Conservation (phyloP, 2,888 invertebrate species). For the Ophion ellenae region DNA sequence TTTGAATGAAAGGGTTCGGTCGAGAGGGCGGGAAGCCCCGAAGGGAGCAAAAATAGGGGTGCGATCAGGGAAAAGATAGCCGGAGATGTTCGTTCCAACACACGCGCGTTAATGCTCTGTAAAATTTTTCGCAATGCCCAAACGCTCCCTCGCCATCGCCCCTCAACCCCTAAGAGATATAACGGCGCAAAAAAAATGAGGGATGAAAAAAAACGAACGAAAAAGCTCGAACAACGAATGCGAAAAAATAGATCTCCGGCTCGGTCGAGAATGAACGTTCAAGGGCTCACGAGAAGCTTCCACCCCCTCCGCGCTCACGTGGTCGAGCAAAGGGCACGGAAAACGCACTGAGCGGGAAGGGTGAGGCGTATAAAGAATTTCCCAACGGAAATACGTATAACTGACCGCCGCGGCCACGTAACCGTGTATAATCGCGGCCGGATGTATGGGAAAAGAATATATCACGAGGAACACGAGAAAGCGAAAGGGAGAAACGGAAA, state of each 20-base stretch:
- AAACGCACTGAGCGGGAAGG: constrained; percentile 18
- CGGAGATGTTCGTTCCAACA: constrained; percentile 59
- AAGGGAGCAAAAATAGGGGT: constrained; percentile 70
- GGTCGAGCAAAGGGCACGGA: constrained; percentile 15
- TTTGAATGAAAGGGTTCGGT: constrained; percentile 49
- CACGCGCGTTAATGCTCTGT: constrained; percentile 75
- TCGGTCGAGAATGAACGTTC: constrained; percentile 47
- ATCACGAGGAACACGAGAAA: constrained; percentile 25
- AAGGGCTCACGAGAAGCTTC: constrained; percentile 24
- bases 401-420: constrained; percentile 19
- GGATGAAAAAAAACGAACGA: constrained; percentile 3
- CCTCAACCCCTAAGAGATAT: constrained; percentile 39
- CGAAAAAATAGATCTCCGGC: constrained; percentile 54
- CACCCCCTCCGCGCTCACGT: neutral
- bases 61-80: constrained; percentile 68
- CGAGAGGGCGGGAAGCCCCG: constrained; percentile 46
- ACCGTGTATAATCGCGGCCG: neutral
- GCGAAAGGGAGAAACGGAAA: constrained; percentile 2
- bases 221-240: constrained; percentile 37
- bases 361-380: constrained; percentile 53
- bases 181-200: constrained; percentile 23
- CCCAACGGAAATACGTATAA: constrained; percentile 45
- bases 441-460: constrained; percentile 42
- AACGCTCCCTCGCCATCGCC: constrained; percentile 43
- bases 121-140: constrained; percentile 74